Base-by-base conservation (phyloP, 2,797 vertebrate species). In the Poeciliopsis presidionis region DNA sequence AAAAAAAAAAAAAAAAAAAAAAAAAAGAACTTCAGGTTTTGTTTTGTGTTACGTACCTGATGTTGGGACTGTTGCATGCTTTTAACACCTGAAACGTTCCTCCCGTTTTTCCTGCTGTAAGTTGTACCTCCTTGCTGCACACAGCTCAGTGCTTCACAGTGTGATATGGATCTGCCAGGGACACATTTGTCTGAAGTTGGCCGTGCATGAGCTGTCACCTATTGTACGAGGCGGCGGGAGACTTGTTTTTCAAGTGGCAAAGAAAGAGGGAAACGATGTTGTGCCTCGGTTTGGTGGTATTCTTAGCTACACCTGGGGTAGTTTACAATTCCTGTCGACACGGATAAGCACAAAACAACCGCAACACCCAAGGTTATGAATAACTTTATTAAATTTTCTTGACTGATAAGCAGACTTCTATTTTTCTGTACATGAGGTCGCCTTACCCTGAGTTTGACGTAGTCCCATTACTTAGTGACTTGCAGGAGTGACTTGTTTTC, bases 61-160 rank as follows among this genome's bases (percentile, higher is more conserved):
- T 76, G 77, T 73, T 1, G 6, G 45, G 43, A 22, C 0, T 28
- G 76, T 81, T 45, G 39, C 25, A 65, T 14, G 41, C 33, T 80
- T 69, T 11, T 67, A 45, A 74, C 63, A 22, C 28, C 59, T 53
- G 28, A 55, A 76, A 39, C 12, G 36, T 70, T 65, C 53, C 55
- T 16, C 43, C 13, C 14, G 28, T 80, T 78, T 79, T 84, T 85
- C 84, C 81, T 80, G 82, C 77, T 81, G 79, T 90, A 89, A 81
- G 83, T 87, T 81, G 75, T 72, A 76, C 80, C 81, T 84, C 78
- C 77, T 72, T 61, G 5, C 59, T n/a, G 41, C 6, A 25, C 72
- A 41, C 22, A 67, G 73, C 59, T 5, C 9, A 61, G 80, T 33
- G 18, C 77, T 85, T 83, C 78, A 20, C 81, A 47, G 81, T 25